Conservation (phyloP, 2,888 invertebrate genomes). For the Monochamus alternatus region DNA sequence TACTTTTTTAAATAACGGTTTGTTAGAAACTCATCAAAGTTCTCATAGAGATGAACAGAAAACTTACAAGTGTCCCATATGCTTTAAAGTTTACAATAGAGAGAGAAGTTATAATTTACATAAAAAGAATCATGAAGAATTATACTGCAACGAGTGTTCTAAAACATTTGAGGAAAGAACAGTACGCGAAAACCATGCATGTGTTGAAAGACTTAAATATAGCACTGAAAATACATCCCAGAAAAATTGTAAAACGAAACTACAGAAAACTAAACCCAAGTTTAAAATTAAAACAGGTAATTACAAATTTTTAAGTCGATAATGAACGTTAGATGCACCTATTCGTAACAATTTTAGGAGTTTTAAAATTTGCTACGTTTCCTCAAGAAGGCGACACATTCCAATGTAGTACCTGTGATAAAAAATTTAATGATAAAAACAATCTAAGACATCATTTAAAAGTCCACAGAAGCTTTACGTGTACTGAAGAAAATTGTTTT, state of each 20-base stretch:
- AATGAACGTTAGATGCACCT: too few relatives aligned
- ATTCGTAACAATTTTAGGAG: background rate
- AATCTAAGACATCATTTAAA: conserved; percentile 46
- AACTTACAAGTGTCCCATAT: conserved; percentile 34
- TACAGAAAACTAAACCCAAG: conserved; percentile 16
- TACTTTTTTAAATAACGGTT: conserved; percentile 35
- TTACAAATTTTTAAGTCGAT: background rate
- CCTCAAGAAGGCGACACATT: conserved; percentile 16
- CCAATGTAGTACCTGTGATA: conserved; percentile 42
- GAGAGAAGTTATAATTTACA: conserved; percentile 32
- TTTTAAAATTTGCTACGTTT: background rate
- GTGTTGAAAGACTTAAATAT: conserved; percentile 26
- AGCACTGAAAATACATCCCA: conserved; percentile 1
- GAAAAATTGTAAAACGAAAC: background rate
- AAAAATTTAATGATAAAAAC: conserved; percentile 43
- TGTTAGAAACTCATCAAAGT: background rate
- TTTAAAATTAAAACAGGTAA: conserved; percentile 28
- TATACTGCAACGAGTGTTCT: conserved; percentile 37
- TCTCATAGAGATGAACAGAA: conserved; percentile 15
- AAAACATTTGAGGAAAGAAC: conserved; percentile 22
- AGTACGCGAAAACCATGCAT: conserved; percentile 28
- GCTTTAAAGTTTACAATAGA: conserved; percentile 36
- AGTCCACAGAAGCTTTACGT: conserved; percentile 46
- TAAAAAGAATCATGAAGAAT: conserved; percentile 40
- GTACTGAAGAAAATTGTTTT: conserved; percentile 55